Evolutionary conservation across 2,797 vertebrate genomes (phyloP).

Genomic region (Sebastes itinus): DNA sequence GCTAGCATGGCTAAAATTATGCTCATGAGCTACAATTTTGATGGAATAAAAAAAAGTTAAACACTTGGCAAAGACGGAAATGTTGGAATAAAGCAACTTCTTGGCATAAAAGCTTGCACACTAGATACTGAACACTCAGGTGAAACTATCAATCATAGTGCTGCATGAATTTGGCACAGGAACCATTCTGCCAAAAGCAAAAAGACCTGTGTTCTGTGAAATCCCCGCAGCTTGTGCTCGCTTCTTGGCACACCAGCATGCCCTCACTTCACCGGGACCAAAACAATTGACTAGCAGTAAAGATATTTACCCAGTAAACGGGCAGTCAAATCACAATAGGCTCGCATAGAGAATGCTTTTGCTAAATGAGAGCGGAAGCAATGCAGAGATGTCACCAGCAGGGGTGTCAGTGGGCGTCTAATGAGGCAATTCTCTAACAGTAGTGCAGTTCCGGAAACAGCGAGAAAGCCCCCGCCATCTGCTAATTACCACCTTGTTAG

Average conservation of each 20-base stretch:
- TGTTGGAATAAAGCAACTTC: neutral
- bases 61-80: neutral
- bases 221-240: neutral
- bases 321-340: constrained; percentile 36
- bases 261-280: neutral
- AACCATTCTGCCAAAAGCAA: neutral
- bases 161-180: neutral
- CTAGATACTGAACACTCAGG: neutral
- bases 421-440: constrained; percentile 72
- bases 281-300: constrained; percentile 16
- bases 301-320: constrained; percentile 38
- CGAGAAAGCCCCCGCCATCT: constrained; percentile 38
- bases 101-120: neutral
- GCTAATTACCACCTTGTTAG: constrained; percentile 77
- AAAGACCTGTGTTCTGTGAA: neutral
- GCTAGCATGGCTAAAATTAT: neutral
- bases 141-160: neutral
- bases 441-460: constrained; percentile 27
- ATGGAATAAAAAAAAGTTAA: neutral
- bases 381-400: constrained; percentile 66
- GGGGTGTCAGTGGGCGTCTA: constrained; percentile 69
- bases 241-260: neutral
- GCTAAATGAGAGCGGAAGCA: constrained; percentile 56
- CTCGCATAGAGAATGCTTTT: constrained; percentile 17
- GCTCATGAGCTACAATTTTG: neutral